Evolutionary conservation across 2,113 vertebrate genomes (phyloP), one percentile per base, ranked within the genome.

Genomic region (Chlamydotis undulata): DNA sequence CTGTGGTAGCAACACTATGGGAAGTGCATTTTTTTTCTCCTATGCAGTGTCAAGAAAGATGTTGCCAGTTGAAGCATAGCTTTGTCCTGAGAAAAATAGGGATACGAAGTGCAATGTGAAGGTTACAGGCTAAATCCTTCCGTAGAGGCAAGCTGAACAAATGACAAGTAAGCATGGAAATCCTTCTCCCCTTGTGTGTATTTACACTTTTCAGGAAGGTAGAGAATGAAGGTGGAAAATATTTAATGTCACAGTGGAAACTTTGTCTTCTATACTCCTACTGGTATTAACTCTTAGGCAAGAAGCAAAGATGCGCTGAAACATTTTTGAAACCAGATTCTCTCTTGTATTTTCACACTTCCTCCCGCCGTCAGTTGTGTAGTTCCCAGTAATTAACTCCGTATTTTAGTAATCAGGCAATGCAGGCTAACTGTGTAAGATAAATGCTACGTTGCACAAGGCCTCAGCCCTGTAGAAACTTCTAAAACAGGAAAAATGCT

Each of bases 81-180:
- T 56, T 29, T 52, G 47, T 60, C 25, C 31, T 70, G 55, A 19
- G 68, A 61, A 47, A 61, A 23, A 11, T 6, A 17, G 29, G 16
- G 35, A 4, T 65, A 41, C 2, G 1, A 49, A 79, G 37, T 24
- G 24, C 12, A 9, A 2, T 0, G 1, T 4, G 35, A 33, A 24
- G 12, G 4, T 55, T 55, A 49, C 21, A 76, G n/a, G 39, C 57
- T 31, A 6, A 6, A 8, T 49, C 39, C 41, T 86, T 7, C 14
- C 16, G 3, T 4, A 28, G 29, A 86, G 41, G 26, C 8, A 13
- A 55, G 60, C 67, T 37, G n/a, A 61, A 10, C 15, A 83, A 78
- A 43, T 29, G 33, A 29, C 55, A 83, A 74, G 23, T 15, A n/a
- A 60, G 10, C 9, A 3, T 31, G 17, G 68, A 57, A 65, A 28